Percentiles rank a stretch among this genome's conserved stretches.
These are phyloP conservation scores for Pristionchus entomophagus DNA, from an alignment of 2,888 invertebrate species.

Conservation along the genomic window DNA sequence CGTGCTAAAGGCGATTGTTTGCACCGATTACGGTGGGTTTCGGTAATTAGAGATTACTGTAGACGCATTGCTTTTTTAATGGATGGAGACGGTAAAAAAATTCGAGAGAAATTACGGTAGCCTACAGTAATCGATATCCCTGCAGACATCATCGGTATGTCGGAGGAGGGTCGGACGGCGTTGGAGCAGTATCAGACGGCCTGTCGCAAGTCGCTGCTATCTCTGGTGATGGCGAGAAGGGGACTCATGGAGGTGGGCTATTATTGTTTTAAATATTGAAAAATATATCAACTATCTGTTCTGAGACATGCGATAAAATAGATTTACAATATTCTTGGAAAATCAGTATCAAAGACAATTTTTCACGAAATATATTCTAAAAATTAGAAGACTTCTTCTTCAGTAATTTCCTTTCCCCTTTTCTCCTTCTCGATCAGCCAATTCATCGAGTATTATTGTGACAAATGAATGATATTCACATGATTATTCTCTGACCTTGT, in stretches of 20 bases:
- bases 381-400: no score
- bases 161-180: background rate
- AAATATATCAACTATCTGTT: no score
- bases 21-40: background rate
- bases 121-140: background rate
- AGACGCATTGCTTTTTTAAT: background rate
- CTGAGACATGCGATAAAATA: no score
- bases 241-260: background rate
- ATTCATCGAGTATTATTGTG: no score
- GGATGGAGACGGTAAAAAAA: background rate
- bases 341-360: background rate
- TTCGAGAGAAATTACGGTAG: background rate
- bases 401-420: no score
- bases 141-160: background rate
- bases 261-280: background rate
- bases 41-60: background rate
- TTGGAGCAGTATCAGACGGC: background rate
- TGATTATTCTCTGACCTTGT: no score
- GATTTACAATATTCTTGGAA: no score
- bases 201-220: background rate
- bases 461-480: no score
- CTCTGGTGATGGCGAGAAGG: background rate
- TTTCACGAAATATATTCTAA: background rate
- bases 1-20: background rate
- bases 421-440: no score